Conservation (phyloP, 1,140 invertebrate species). For the Pseudomyrmex cubaensis region DNA sequence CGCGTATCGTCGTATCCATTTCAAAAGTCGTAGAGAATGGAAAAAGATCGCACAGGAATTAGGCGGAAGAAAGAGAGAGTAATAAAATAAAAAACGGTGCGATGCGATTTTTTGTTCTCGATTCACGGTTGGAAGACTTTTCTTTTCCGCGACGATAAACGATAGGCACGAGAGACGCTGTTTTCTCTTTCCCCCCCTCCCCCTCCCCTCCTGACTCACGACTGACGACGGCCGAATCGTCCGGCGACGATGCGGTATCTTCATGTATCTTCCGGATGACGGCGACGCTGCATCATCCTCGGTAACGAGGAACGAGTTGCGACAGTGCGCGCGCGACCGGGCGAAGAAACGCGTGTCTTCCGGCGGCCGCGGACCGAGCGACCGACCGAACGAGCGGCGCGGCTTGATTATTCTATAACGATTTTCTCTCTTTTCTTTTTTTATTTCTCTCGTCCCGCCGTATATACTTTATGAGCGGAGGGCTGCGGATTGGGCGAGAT, state of each 20-base stretch:
- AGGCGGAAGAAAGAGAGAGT: background rate
- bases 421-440: slow-evolving; percentile 71
- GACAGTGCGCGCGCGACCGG: slow-evolving; percentile 18
- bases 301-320: slow-evolving; percentile 22
- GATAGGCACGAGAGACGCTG: slow-evolving; percentile 11
- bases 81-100: background rate
- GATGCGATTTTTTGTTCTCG: slow-evolving; percentile 23
- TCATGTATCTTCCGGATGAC: slow-evolving; percentile 4
- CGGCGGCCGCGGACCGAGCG: slow-evolving; percentile 10
- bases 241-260: slow-evolving; percentile 21
- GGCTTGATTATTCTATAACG: slow-evolving; percentile 81
- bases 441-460: slow-evolving; percentile 60
- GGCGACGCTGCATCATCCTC: slow-evolving; percentile 32
- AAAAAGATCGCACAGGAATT: background rate
- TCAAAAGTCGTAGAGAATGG: slow-evolving; percentile 67
- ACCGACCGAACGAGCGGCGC: slow-evolving; percentile 24
- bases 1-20: slow-evolving; percentile 79
- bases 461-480: slow-evolving; percentile 78
- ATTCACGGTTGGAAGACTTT: slow-evolving; percentile 45
- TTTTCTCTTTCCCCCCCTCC: slow-evolving; percentile 8
- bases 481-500: slow-evolving; percentile 81
- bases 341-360: slow-evolving; percentile 35
- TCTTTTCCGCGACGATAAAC: background rate
- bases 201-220: too few species aligned
- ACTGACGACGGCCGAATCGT: slow-evolving; percentile 11